Conservation (phyloP, 2,797 vertebrate species). For the Spinus olivaceus region DNA sequence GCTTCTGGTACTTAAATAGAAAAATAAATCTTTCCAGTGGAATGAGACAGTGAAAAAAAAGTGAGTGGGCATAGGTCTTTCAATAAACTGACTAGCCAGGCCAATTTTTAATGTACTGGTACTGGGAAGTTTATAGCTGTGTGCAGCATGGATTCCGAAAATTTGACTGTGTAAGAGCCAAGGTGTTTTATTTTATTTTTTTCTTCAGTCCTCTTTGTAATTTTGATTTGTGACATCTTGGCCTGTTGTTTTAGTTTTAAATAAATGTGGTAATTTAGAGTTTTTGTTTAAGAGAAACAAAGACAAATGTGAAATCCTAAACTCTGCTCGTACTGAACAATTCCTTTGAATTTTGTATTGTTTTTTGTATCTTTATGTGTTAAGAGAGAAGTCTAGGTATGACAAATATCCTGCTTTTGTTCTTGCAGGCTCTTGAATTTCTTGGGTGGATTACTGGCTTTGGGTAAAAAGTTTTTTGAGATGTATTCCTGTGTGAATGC, state of each 20-base stretch:
- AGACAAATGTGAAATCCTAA: not conserved
- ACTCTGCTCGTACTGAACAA: not conserved
- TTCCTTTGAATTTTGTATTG: not conserved
- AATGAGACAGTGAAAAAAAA: not conserved
- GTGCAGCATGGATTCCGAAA: not conserved
- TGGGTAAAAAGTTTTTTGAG: not conserved
- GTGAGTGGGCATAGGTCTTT: not conserved
- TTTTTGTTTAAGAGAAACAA: not conserved
- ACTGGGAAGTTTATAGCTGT: not conserved
- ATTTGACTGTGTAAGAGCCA: not conserved
- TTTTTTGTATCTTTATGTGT: not conserved
- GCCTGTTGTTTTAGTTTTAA: not conserved
- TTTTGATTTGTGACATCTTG: not conserved
- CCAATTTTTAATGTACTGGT: not conserved
- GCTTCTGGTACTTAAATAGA: accelerated
- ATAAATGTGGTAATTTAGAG: not conserved
- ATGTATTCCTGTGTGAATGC: not conserved
- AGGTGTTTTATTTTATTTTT: not conserved
- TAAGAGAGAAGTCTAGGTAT: not conserved
- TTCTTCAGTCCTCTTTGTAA: not conserved
- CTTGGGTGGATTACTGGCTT: not conserved
- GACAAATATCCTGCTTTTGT: not conserved
- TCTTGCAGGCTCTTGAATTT: not conserved
- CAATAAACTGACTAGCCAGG: not conserved
- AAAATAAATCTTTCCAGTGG: not conserved